Evolutionary conservation across 2,113 vertebrate species (phyloP), one percentile per base, ranked within the genome.

Genomic region (Euleptes europaea): DNA sequence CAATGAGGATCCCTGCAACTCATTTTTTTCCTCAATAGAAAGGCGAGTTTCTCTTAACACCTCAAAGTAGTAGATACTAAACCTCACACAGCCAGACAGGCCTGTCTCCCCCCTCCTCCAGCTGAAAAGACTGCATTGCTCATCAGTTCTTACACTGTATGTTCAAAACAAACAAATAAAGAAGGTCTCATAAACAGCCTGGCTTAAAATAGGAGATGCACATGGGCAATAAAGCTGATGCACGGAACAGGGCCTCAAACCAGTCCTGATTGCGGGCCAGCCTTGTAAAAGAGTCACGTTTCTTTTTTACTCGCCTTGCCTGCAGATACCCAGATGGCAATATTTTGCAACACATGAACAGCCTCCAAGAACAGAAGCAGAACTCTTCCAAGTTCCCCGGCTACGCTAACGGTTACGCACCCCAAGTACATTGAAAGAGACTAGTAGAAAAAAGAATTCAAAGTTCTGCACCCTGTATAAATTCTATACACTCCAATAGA

Each of bases 11-110:
- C 26, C 26, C 26, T 63, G 60, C 60, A 63, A 63, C 60, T 63
- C 54, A 19, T 19, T 87, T 95, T 90, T 92, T n/a, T n/a, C n/a
- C n/a, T n/a, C n/a, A n/a, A 28, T 63, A 63, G 26, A 23, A 63
- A 63, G 60, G 60, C 23, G 60, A 63, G 60, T 23, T 63, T 63
- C 23, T 26, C 60, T 63, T 63, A 99, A 99, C 98, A 99, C 97
- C 97, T 99, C 38, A 98, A 99, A 94, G 98, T 98, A 95, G 98
- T 99, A 96, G 98, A 98, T 79, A 98, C 98, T 4, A 99, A 99
- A 95, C 98, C 98, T 79, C 96, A 26, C 98, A 42, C 98, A 99
- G 97, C 98, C 98, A 0, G 98, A 99, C 94, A 97, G 98, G 96
- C 98, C 98, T 44, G 97, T 97, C 94, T 98, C 98, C 81, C n/a